Conservation (phyloP, 2,113 vertebrate genomes). For the Hippocampus abdominalis region DNA sequence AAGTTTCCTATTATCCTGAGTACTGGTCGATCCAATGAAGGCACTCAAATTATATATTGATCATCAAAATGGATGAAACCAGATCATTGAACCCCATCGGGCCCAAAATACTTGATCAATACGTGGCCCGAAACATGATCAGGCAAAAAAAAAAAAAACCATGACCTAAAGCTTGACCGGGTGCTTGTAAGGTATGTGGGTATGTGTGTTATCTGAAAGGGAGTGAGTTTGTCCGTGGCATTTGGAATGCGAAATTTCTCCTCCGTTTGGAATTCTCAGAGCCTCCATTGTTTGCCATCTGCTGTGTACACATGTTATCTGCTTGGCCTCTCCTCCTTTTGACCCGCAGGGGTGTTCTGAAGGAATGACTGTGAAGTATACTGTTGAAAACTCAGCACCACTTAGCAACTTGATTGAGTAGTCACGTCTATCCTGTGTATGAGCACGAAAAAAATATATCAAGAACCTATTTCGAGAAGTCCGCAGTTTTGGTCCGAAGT, state of each 20-base stretch:
- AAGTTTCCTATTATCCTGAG: too few species aligned
- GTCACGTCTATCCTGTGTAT: neutral
- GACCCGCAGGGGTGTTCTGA: neutral
- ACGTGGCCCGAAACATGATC: too few species aligned
- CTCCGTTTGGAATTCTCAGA: constrained; percentile 27
- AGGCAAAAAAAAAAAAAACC: too few species aligned
- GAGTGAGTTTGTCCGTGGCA: neutral
- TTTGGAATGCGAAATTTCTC: constrained; percentile 14
- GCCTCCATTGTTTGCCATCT: constrained; percentile 31
- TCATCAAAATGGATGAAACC: too few species aligned
- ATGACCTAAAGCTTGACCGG: too few species aligned
- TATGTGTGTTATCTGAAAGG: neutral
- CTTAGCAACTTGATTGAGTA: neutral
- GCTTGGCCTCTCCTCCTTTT: constrained; percentile 26
- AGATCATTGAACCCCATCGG: too few species aligned
- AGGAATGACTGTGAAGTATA: neutral
- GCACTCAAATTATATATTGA: too few species aligned
- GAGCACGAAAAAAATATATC: neutral
- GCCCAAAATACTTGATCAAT: too few species aligned
- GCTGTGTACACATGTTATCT: constrained; percentile 33
- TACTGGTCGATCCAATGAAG: too few species aligned
- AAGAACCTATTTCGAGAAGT: neutral
- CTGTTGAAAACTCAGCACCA: neutral
- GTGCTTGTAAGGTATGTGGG: neutral
- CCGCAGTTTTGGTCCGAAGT: neutral